phyloP scores from a whole-genome alignment of 2,888 invertebrate genomes.

The Stenolophus ochropezus region DNA sequence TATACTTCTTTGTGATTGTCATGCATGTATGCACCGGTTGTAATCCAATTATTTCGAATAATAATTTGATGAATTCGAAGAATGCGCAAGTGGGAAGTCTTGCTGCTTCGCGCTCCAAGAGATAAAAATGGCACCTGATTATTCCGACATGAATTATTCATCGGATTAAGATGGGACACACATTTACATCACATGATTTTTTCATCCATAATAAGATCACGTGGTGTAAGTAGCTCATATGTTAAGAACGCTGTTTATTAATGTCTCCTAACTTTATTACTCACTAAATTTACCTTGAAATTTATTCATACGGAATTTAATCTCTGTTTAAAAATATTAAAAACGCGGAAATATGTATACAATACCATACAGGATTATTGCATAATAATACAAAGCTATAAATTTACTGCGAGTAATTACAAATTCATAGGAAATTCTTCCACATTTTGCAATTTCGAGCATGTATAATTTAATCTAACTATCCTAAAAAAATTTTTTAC shows the following conservation, averaged over 20 bases:
- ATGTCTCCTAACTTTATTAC: slow-evolving; percentile 5
- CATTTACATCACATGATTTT: slow-evolving; percentile 36
- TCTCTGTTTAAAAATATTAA: not conserved
- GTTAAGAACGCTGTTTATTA: slow-evolving; percentile 22
- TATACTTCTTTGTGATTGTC: not conserved
- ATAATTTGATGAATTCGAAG: slow-evolving; percentile 35
- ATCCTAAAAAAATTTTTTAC: too few relatives aligned
- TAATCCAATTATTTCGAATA: slow-evolving; percentile 43
- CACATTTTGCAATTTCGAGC: not conserved
- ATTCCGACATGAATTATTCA: slow-evolving; percentile 35
- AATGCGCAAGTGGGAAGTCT: slow-evolving; percentile 39
- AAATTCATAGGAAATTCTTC: too few relatives aligned
- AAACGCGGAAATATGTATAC: not conserved
- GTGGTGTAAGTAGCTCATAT: slow-evolving; percentile 13
- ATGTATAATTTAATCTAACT: too few relatives aligned
- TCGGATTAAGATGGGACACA: slow-evolving; percentile 40
- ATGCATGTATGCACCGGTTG: slow-evolving; percentile 38
- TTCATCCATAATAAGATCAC: slow-evolving; percentile 30
- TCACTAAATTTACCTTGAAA: slow-evolving; percentile 32
- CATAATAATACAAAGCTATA: not conserved
- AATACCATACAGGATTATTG: not conserved
- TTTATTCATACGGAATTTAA: slow-evolving; percentile 21
- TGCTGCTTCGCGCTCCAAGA: not conserved
- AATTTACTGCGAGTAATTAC: not conserved
- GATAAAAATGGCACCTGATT: slow-evolving; percentile 43